These are phyloP conservation scores for Hydrolagus affinis DNA, from an alignment of 2,113 vertebrate species.

Conservation along the genomic window DNA sequence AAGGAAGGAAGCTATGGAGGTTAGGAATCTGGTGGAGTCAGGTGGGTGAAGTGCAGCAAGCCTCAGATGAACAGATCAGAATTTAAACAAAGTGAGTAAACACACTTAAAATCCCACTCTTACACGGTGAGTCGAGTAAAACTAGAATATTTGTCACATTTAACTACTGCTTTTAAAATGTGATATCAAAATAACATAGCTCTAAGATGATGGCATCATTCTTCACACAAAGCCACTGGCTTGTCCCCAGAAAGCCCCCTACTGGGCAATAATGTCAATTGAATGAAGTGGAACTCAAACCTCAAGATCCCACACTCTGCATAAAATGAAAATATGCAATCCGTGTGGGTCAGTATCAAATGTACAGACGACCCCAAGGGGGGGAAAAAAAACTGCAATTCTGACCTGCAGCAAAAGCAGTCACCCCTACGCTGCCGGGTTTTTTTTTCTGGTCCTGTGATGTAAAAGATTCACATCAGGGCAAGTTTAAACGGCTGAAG, in stretches of 20 bases:
- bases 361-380: background rate
- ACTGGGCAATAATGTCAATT: background rate
- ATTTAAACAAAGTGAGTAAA: background rate
- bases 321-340: background rate
- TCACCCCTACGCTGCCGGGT: slow-evolving; percentile 22
- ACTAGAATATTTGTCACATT: background rate
- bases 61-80: too few species aligned
- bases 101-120: background rate
- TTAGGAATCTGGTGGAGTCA: too few species aligned
- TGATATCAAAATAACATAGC: background rate
- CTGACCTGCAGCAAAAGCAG: background rate
- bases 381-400: background rate
- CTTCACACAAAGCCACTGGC: background rate
- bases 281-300: background rate
- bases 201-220: background rate
- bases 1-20: too few species aligned
- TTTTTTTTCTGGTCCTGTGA: slow-evolving; percentile 12
- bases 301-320: background rate
- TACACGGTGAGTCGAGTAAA: background rate
- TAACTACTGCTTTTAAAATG: background rate
- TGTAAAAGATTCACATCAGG: slow-evolving; percentile 17
- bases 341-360: background rate
- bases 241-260: background rate
- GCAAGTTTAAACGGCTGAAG: slow-evolving; percentile 23
- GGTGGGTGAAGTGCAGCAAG: too few species aligned